Conservation (phyloP, 1,140 invertebrate species). For the Drosophila lini region DNA sequence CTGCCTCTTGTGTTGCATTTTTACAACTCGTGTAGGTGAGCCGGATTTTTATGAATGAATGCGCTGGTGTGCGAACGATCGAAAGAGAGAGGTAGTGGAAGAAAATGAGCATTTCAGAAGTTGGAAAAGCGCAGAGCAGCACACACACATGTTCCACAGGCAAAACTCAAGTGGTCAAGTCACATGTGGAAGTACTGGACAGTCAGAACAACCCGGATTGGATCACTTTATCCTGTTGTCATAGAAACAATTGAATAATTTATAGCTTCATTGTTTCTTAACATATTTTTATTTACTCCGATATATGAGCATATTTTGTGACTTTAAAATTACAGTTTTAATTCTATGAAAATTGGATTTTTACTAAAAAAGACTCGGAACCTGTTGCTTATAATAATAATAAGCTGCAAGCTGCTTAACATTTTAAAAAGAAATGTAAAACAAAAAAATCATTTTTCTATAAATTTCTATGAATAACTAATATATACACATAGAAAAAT, state of each 20-base stretch:
- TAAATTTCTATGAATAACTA: too few relatives aligned
- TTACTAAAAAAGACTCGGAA: too few relatives aligned
- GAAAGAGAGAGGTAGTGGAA: constrained; percentile 8
- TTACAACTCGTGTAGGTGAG: constrained; percentile 80
- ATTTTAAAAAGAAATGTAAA: too few relatives aligned
- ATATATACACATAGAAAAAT: too few relatives aligned
- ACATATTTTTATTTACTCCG: not conserved
- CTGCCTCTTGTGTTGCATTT: constrained; percentile 53
- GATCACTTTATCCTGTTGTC: not conserved
- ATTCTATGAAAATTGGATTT: not conserved
- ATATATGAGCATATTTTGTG: not conserved
- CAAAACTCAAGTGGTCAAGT: constrained; percentile 27
- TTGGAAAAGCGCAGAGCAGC: constrained; percentile 5
- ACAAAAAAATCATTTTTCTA: too few relatives aligned
- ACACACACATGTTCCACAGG: constrained; percentile 27
- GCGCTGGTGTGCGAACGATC: constrained; percentile 47
- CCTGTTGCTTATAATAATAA: too few relatives aligned
- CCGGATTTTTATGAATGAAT: constrained; percentile 81
- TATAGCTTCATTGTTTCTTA: not conserved
- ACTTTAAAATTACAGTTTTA: too few relatives aligned
- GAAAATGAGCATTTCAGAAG: constrained; percentile 16
- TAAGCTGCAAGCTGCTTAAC: too few relatives aligned
- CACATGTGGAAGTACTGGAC: constrained; percentile 7
- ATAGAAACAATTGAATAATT: not conserved
- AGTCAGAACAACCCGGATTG: not conserved